A percentile compares a stretch with the other conserved stretches of the same genome.
phyloP scores from a whole-genome alignment of 2,797 vertebrate genomes.

The Tauraco hartlaubi region DNA sequence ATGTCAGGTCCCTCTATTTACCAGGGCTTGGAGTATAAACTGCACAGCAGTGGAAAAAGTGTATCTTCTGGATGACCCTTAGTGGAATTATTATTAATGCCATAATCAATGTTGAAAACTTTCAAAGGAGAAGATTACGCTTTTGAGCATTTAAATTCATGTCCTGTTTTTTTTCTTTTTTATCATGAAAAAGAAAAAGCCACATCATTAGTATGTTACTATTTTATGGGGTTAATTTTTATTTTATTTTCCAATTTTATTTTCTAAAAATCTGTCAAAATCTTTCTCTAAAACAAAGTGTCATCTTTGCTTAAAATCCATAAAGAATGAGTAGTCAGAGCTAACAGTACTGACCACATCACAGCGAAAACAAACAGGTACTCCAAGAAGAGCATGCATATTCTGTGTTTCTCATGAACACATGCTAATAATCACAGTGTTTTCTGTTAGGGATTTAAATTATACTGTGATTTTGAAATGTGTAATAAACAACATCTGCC shows the following conservation, averaged over 20 bases:
- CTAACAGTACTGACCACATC: background rate
- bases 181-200: background rate
- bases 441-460: background rate
- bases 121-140: fast-evolving
- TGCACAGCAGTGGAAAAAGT: background rate
- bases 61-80: background rate
- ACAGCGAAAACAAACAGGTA: background rate
- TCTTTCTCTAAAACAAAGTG: background rate
- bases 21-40: background rate
- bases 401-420: background rate
- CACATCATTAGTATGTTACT: background rate
- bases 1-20: background rate
- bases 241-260: background rate
- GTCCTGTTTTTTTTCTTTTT: too few relatives aligned
- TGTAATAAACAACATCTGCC: background rate
- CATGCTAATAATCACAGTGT: background rate
- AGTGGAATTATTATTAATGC: too few relatives aligned
- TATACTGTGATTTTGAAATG: background rate
- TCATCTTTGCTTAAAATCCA: background rate
- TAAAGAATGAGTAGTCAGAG: background rate
- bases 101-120: background rate
- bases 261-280: background rate
- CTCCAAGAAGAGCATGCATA: background rate
- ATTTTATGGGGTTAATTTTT: background rate
- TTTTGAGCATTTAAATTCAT: background rate